A percentile compares a stretch with the other conserved stretches of the same genome.
Evolutionary conservation across 2,797 vertebrate species (phyloP).

Genomic region (Podarcis lilfordi): DNA sequence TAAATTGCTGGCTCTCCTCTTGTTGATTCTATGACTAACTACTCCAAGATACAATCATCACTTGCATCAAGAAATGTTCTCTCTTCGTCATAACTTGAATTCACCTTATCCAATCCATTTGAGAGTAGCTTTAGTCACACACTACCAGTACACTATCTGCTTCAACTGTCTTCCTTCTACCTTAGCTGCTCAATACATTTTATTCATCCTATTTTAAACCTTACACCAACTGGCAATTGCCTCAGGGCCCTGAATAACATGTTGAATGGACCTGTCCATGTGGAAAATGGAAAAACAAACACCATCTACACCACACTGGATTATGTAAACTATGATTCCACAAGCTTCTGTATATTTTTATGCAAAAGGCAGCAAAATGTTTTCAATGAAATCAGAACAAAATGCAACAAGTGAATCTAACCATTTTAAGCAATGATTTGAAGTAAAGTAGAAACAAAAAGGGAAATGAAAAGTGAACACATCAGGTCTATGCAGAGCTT

Average conservation of each 20-base stretch:
- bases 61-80: neutral
- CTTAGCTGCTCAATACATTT: neutral
- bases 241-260: neutral
- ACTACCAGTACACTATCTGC: neutral
- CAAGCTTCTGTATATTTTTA: neutral
- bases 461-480: neutral
- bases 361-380: neutral
- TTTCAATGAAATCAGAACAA: neutral
- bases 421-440: conserved; percentile 5
- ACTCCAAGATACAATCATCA: neutral
- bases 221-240: conserved; percentile 7
- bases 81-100: neutral
- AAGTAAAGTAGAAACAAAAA: neutral
- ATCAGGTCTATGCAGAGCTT: no score
- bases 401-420: neutral
- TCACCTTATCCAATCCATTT: neutral
- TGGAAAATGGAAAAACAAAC: neutral
- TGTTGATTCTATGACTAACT: neutral
- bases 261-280: neutral
- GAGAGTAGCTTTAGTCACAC: neutral
- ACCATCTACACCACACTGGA: neutral
- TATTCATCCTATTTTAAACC: neutral
- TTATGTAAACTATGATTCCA: neutral
- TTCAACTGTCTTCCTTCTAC: conserved; percentile 6
- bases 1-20: neutral